Evolutionary conservation across 2,113 vertebrate species (phyloP).

Genomic region (Oreochromis niloticus): DNA sequence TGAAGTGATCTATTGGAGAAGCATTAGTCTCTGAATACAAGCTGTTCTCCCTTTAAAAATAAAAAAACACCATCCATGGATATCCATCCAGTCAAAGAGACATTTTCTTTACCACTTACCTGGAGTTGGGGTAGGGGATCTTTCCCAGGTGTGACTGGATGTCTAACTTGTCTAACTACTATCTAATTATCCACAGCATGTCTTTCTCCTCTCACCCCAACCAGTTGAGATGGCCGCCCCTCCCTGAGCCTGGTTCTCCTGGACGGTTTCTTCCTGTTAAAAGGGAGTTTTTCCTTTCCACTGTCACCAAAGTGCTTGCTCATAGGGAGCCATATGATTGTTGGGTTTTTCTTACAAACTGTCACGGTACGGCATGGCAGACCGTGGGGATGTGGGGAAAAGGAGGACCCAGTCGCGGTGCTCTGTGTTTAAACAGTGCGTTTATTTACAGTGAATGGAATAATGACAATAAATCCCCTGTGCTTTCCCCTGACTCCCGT

Average conservation of each 20-base stretch:
- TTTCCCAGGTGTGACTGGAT: neutral
- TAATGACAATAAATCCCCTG: no score
- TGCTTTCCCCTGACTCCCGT: no score
- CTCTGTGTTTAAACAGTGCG: no score
- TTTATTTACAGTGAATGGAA: no score
- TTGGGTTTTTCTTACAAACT: no score
- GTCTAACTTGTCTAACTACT: neutral
- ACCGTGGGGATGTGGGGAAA: no score
- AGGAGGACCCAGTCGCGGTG: no score
- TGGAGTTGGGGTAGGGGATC: neutral
- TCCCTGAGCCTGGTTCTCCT: accelerated
- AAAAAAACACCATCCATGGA: neutral
- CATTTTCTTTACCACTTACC: neutral
- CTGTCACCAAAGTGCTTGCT: no score
- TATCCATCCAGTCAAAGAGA: neutral
- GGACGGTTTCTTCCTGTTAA: no score
- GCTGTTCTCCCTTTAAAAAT: neutral
- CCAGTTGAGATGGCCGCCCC: neutral
- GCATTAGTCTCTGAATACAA: neutral
- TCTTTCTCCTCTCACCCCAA: neutral
- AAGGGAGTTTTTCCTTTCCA: no score
- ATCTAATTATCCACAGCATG: neutral
- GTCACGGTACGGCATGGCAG: no score
- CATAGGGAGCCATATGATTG: no score
- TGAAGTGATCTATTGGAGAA: neutral